Evolutionary conservation across 2,113 vertebrate genomes (phyloP), one percentile per base, ranked within the genome.

Genomic region (Sterrhoptilus dennistouni): DNA sequence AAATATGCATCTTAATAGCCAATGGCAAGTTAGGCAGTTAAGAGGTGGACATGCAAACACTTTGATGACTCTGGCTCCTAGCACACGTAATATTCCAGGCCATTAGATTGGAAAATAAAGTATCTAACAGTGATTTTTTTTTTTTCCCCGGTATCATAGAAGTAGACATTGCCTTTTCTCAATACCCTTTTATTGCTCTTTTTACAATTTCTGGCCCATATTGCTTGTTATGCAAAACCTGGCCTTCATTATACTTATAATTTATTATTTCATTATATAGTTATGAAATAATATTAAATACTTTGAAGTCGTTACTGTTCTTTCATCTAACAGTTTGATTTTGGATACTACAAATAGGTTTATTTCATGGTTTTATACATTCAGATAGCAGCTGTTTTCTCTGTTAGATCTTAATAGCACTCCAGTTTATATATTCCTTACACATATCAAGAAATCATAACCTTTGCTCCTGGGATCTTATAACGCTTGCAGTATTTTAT

Each of bases 391-490:
- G 20, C 74, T 91, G 25, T 78, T 84, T 76, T 66, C 44, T 60
- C 8, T 80, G 10, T 75, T 81, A 11, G 3, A 11, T 84, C n/a
- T 75, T 66, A 56, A 8, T 68, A 78, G 35, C 8, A 29, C 12
- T 83, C 9, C 72, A 60, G 29, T 93, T 75, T 54, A 52, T 14
- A 25, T 91, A 76, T 92, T 82, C 13, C 49, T 93, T 68, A 44
- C 21, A 17, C 8, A 4, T 71, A 56, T 53, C 16, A 47, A 83
- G 31, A 60, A 90, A 68, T 61, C 25, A 47, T 57, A 36, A 28
- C 47, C 24, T 78, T 77, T 49, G 29, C 4, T 83, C 72, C 38
- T 33, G 31, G 82, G 52, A n/a, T 78, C 24, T 64, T 87, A 18
- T 22, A 68, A 82, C 65, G 18, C 14, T 93, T 93, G 28, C 63